Base-by-base conservation (phyloP, 2,888 invertebrate species). In the Drosophila phalerata region DNA sequence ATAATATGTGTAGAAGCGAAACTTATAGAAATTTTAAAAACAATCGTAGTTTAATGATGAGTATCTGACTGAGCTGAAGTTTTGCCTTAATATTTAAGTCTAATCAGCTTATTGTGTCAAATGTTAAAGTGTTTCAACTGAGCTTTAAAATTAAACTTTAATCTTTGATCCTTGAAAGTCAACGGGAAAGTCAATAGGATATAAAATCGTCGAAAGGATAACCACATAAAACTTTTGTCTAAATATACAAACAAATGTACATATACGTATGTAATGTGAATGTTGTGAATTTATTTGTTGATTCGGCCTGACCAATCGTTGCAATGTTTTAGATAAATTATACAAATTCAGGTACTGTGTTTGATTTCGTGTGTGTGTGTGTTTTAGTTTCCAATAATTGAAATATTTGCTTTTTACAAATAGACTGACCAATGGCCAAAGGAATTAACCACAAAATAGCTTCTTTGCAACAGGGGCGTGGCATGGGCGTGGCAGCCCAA, bases 331-430 rank as follows among this genome's bases (percentile, higher is more conserved):
- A 30, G 40, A 55, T 60, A 69, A 55, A 78, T 62, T 40, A 65
- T 56, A 43, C n/a, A 56, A 60, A 32, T 45, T 15, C 10, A 17
- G 55, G 25, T 30, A 13, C 9, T 48, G 40, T 17, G 32, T 42
- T 38, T 40, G 43, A 19, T 32, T 34, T 19, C 3, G 30, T 30
- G 30, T 15, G 51, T 10, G 9, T 47, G 47, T 19, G 32, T 19
- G 17, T 32, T 47, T 57, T 57, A 34, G 45, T 37, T 22, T 2
- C 6, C 22, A 37, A 25, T 47, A 25, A 56, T 17, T 45, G 17
- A 78, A 72, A 73, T 84, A 66, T 87, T 85, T 79, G 61, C 55
- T 57, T 58, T 67, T 28, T 22, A 49, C 68, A 58, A 64, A 55
- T 48, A 19, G 37, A 38, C 15, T 45, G 13, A 13, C 30, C 52